Percentiles rank a stretch among this genome's conserved stretches.
Evolutionary conservation across 2,888 invertebrate genomes (phyloP).

Genomic region (Stenoptilia bipunctidactyla): DNA sequence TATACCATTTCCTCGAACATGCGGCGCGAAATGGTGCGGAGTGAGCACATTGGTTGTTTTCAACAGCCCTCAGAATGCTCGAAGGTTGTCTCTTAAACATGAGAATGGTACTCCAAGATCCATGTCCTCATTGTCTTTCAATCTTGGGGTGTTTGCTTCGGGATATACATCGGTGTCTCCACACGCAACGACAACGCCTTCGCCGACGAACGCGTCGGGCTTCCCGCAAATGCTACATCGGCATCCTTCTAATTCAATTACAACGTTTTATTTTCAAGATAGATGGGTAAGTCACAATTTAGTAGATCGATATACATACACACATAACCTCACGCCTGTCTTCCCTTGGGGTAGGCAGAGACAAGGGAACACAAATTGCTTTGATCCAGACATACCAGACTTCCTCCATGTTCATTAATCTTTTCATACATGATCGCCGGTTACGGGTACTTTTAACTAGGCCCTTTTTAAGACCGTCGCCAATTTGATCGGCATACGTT

Average conservation of each 20-base stretch:
- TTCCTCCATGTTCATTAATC: too few relatives aligned
- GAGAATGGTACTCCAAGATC: conserved; percentile 81
- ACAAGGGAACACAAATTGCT: too few relatives aligned
- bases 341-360: too few relatives aligned
- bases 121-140: conserved; percentile 54
- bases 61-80: conserved; percentile 78
- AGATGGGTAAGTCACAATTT: conserved; percentile 63
- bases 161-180: conserved; percentile 55
- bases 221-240: conserved; percentile 62
- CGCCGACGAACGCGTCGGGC: conserved; percentile 58
- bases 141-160: conserved; percentile 43
- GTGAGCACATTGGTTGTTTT: conserved; percentile 90
- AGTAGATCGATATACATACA: background rate
- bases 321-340: too few relatives aligned
- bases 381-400: background rate
- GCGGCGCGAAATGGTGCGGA: conserved; percentile 93
- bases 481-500: too few relatives aligned
- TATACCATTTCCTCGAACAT: conserved; percentile 94
- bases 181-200: conserved; percentile 62
- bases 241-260: conserved; percentile 73
- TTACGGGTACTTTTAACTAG: too few relatives aligned
- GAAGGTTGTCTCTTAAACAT: conserved; percentile 75
- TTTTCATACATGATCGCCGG: too few relatives aligned
- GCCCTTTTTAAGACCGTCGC: too few relatives aligned
- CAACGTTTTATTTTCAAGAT: conserved; percentile 86